Evolutionary conservation across 1,140 invertebrate species (phyloP), one percentile per base, ranked within the genome.

Genomic region (Schlechtendalia chinensis): DNA sequence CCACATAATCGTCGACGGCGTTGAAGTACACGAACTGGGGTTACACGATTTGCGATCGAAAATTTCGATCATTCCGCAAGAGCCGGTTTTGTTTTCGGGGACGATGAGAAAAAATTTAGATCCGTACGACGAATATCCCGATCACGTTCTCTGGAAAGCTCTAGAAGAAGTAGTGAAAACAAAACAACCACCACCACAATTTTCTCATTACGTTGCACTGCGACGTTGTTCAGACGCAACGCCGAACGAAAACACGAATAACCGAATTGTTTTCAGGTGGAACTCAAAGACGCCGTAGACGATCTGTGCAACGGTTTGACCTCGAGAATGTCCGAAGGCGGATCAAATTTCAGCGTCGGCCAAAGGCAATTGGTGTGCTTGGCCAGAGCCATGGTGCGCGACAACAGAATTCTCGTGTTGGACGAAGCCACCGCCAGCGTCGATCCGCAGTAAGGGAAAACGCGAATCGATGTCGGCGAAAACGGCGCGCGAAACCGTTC

Each of bases 321-420:
- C n/a, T 65, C 82, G 5, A 85, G 22, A 83, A 86, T 82, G 67
- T 86, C 32, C 85, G 87, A 87, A 82, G 83, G 91, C n/a, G 94
- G 94, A 4, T 86, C 88, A 10, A 95, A 95, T 84, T 92, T 95
- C 82, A 94, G 93, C 82, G 91, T 94, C 24, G 95, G 95, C 0
- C 93, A 96, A 85, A 87, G 93, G 71, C 95, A 97, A 83, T 85
- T 97, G 0, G 87, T 97, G 54, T 96, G 95, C 83, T 86, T 97
- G 77, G 93, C 93, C 0, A 86, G 94, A 81, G 93, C 94, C 0
- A 89, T 96, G 47, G 85, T 96, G 1, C 87, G 90, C 12, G 91
- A 93, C 47, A 93, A 93, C 84, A 91, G 91, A 83, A 88, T 93
- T 32, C 84, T 92, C 2, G 87, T 92, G 17, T 86, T 92, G 80